A percentile compares a stretch with the other conserved stretches of the same genome.
phyloP scores from a whole-genome alignment of 2,888 invertebrate genomes.

The Mayetiola destructor region DNA sequence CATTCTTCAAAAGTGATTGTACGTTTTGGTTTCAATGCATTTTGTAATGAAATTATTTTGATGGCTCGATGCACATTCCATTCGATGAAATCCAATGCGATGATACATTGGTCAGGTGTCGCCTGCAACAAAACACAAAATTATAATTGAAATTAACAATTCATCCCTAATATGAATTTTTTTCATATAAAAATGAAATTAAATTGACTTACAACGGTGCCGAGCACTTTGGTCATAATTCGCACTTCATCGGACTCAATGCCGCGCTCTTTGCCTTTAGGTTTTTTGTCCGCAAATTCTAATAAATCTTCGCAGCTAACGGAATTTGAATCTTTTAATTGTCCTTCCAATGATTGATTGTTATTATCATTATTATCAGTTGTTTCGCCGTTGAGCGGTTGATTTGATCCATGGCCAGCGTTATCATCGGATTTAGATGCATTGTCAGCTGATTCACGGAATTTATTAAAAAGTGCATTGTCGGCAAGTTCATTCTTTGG shows the following conservation, averaged over 20 bases:
- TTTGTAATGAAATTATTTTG: slow-evolving; percentile 30
- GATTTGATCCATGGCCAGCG: background rate
- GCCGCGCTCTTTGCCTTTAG: slow-evolving; percentile 66
- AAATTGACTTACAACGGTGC: slow-evolving; percentile 44
- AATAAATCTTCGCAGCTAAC: slow-evolving; percentile 84
- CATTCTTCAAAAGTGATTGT: slow-evolving; percentile 28
- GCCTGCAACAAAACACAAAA: slow-evolving; percentile 36
- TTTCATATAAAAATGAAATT: background rate
- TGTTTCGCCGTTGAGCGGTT: background rate
- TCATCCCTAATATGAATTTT: slow-evolving; percentile 3
- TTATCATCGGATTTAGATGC: background rate
- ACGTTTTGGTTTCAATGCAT: slow-evolving; percentile 25
- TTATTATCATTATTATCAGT: slow-evolving; percentile 18
- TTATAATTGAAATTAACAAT: background rate
- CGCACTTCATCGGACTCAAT: slow-evolving; percentile 84
- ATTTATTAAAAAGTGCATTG: slow-evolving; percentile 34
- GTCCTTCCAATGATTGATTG: slow-evolving; percentile 17
- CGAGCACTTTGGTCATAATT: slow-evolving; percentile 78
- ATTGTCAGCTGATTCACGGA: slow-evolving; percentile 30
- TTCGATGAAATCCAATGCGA: slow-evolving; percentile 64
- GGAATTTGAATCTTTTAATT: slow-evolving; percentile 46
- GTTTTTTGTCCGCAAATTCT: slow-evolving; percentile 74
- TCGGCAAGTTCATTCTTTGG: slow-evolving; percentile 28
- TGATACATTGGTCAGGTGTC: slow-evolving; percentile 59
- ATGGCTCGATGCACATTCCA: slow-evolving; percentile 56